A percentile compares a stretch with the other conserved stretches of the same genome.
These are phyloP conservation scores for Nymphalis c-album DNA, from an alignment of 2,888 invertebrate species.

Conservation along the genomic window DNA sequence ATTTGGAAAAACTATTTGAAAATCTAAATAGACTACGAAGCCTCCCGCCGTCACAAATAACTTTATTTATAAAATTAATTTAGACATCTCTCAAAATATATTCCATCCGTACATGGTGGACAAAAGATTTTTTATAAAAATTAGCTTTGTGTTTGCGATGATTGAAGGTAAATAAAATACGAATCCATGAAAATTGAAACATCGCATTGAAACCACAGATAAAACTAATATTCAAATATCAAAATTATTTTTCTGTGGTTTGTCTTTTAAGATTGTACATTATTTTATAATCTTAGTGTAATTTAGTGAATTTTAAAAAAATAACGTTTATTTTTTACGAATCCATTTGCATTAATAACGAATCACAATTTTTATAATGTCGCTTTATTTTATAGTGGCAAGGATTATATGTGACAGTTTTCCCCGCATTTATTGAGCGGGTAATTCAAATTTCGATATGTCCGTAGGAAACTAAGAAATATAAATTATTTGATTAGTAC, in stretches of 20 bases:
- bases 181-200: constrained; percentile 45
- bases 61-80: constrained; percentile 54
- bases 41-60: constrained; percentile 64
- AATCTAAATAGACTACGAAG: constrained; percentile 67
- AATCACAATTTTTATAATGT: too few relatives aligned
- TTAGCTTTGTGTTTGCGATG: constrained; percentile 50
- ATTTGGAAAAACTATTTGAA: constrained; percentile 71
- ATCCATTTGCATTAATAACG: too few relatives aligned
- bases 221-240: neutral
- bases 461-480: too few relatives aligned
- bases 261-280: neutral
- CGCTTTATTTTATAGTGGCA: too few relatives aligned
- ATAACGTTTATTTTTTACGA: neutral
- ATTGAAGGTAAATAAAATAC: constrained; percentile 62
- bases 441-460: too few relatives aligned
- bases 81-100: constrained; percentile 57
- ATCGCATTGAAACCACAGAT: constrained; percentile 35
- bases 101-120: constrained; percentile 46
- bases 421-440: too few relatives aligned
- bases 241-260: neutral
- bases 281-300: neutral
- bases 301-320: neutral
- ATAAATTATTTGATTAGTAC: too few relatives aligned
- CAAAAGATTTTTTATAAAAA: constrained; percentile 54
- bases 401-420: too few relatives aligned